A percentile compares a stretch with the other conserved stretches of the same genome.
These are phyloP conservation scores for Rachycentron canadum DNA, from an alignment of 2,797 vertebrate species.

Conservation along the genomic window DNA sequence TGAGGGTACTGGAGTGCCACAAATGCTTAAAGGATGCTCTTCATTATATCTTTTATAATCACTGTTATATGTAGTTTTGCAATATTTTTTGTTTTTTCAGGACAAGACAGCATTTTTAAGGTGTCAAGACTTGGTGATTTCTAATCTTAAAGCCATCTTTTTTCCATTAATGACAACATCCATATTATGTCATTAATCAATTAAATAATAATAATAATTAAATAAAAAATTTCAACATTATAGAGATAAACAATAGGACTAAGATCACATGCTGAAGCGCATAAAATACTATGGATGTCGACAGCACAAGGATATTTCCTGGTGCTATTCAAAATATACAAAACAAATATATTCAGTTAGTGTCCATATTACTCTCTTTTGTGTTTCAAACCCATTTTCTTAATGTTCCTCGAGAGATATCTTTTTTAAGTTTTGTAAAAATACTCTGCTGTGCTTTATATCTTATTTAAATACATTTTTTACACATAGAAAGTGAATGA, in stretches of 20 bases:
- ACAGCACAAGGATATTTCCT: too few relatives aligned
- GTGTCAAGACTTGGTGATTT: neutral
- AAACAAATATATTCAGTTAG: neutral
- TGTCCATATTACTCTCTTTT: neutral
- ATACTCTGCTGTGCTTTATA: too few relatives aligned
- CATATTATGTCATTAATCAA: neutral
- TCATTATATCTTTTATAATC: neutral
- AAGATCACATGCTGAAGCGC: slow-evolving; percentile 17
- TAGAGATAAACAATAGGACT: slow-evolving; percentile 24
- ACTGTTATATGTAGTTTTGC: neutral
- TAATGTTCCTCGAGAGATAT: too few relatives aligned
- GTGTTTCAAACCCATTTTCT: neutral
- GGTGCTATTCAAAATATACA: neutral
- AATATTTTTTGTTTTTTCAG: neutral
- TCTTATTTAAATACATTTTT: too few relatives aligned
- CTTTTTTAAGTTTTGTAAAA: too few relatives aligned
- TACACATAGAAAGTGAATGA: too few relatives aligned
- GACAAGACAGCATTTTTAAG: neutral
- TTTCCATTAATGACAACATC: neutral
- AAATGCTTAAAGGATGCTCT: neutral
- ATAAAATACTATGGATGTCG: slow-evolving; percentile 21
- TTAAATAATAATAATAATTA: too few relatives aligned
- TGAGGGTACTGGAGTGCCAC: neutral
- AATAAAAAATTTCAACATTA: slow-evolving; percentile 9
- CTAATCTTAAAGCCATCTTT: neutral